Evolutionary conservation across 2,888 invertebrate genomes (phyloP).

Genomic region (Lapara coniferarum): DNA sequence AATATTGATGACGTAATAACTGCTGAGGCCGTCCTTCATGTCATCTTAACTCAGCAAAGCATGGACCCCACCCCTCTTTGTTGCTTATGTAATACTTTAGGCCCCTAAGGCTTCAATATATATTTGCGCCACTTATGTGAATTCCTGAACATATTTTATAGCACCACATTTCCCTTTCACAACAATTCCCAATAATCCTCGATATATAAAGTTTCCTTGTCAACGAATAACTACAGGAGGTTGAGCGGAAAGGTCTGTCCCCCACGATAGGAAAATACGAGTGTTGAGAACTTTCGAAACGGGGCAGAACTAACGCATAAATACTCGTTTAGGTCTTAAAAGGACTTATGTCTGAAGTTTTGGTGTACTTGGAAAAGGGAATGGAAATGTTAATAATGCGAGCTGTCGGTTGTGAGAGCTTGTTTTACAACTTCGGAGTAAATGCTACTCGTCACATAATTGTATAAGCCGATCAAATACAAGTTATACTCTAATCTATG

Average conservation of each 20-base stretch:
- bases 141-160: no score
- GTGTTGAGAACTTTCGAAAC: neutral
- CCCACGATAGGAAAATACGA: neutral
- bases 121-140: no score
- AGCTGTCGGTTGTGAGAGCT: neutral
- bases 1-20: no score
- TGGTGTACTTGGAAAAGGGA: neutral
- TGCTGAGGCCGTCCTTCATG: no score
- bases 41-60: no score
- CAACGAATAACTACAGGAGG: neutral
- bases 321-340: slow-evolving; percentile 5
- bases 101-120: no score
- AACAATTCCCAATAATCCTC: neutral
- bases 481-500: no score
- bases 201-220: neutral
- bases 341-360: neutral
- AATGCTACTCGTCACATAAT: no score
- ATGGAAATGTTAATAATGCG: neutral
- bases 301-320: neutral
- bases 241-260: neutral
- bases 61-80: no score
- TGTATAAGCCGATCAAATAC: no score
- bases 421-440: no score
- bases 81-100: no score
- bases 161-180: neutral